Percentiles rank a stretch among this genome's conserved stretches.
These are phyloP conservation scores for Neoniphon sammara DNA, from an alignment of 2,797 vertebrate genomes.

Conservation along the genomic window DNA sequence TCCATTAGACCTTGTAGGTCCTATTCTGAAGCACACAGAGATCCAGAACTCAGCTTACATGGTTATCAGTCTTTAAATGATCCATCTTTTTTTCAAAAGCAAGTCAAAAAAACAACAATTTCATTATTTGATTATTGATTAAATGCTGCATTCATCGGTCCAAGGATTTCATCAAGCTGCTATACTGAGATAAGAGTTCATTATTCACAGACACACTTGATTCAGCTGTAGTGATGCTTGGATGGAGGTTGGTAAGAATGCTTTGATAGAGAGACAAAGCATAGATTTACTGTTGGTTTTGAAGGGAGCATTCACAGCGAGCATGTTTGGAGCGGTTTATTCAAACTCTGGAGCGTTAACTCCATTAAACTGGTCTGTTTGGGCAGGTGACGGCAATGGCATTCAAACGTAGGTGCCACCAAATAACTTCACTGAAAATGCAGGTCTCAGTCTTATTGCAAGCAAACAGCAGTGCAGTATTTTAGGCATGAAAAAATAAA, in stretches of 20 bases:
- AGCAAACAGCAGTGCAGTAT: too few relatives aligned
- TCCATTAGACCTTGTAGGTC: neutral
- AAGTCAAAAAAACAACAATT: slow-evolving; percentile 24
- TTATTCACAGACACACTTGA: slow-evolving; percentile 64
- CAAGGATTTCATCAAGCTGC: slow-evolving; percentile 42
- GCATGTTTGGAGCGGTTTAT: neutral
- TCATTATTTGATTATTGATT: slow-evolving; percentile 67
- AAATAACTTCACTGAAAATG: neutral
- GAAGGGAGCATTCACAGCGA: slow-evolving; percentile 11
- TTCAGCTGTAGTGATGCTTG: slow-evolving; percentile 34
- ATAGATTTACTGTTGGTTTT: slow-evolving; percentile 20
- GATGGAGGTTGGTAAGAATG: slow-evolving; percentile 30
- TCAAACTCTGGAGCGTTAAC: slow-evolving; percentile 12
- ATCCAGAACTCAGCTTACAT: neutral
- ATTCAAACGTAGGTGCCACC: neutral
- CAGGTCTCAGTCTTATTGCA: too few relatives aligned
- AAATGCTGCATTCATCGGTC: slow-evolving; percentile 48
- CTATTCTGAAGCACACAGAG: neutral
- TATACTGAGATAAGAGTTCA: slow-evolving; percentile 47
- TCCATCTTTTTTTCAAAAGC: slow-evolving; percentile 14
- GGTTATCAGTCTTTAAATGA: slow-evolving; percentile 34
- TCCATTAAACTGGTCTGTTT: neutral
- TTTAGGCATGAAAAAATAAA: too few relatives aligned
- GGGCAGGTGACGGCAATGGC: too few relatives aligned
- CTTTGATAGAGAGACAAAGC: neutral